phyloP scores from a whole-genome alignment of 1,140 invertebrate species.

The Drosophila bipectinata region DNA sequence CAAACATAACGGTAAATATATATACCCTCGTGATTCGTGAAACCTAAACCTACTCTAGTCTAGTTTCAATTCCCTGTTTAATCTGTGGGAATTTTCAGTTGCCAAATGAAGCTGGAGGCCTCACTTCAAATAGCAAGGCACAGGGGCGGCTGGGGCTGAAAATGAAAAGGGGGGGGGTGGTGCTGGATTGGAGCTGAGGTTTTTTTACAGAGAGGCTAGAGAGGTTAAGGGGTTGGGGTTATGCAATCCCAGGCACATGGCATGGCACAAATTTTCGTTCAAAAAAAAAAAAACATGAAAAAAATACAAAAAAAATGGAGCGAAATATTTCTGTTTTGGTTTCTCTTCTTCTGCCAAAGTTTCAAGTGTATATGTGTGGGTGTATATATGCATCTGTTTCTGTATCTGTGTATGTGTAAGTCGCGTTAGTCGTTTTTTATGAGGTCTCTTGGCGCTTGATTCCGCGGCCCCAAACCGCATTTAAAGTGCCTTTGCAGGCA shows the following conservation, averaged over 20 bases:
- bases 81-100: conserved; percentile 23
- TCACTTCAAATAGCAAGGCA: not conserved
- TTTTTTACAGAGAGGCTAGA: not conserved
- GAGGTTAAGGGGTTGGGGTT: conserved; percentile 27
- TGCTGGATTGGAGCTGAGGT: too few relatives aligned
- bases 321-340: conserved; percentile 58
- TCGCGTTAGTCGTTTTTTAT: conserved; percentile 74
- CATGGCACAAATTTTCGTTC: conserved; percentile 58
- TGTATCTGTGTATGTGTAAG: conserved; percentile 27
- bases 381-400: conserved; percentile 24
- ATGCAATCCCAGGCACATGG: conserved; percentile 60
- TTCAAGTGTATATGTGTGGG: conserved; percentile 51
- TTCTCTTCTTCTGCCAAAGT: conserved; percentile 50
- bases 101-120: conserved; percentile 33
- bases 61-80: conserved; percentile 27
- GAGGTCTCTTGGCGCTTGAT: conserved; percentile 78
- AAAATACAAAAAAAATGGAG: conserved; percentile 41
- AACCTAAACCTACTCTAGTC: conserved; percentile 1
- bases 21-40: not conserved
- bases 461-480: conserved; percentile 78
- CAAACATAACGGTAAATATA: too few relatives aligned
- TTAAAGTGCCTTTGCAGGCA: conserved; percentile 72
- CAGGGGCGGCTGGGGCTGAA: not conserved
- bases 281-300: conserved; percentile 16
- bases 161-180: not conserved